Evolutionary conservation across 2,797 vertebrate species (phyloP).

Genomic region (Pangasius krempfi): DNA sequence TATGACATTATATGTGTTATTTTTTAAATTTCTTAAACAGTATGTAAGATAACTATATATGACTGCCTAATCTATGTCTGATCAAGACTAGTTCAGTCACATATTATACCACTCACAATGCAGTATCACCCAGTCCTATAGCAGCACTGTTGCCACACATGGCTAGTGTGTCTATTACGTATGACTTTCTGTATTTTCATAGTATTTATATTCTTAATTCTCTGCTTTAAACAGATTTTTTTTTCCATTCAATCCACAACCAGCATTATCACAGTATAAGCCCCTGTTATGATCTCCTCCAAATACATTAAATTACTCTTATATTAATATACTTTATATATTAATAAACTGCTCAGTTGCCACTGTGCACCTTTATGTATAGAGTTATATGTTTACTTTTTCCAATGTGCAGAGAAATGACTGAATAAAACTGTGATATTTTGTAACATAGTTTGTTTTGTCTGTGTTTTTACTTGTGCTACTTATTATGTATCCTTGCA

Average conservation of each 20-base stretch:
- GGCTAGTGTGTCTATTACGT: not conserved
- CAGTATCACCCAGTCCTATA: not conserved
- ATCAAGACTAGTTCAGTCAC: not conserved
- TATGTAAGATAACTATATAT: not conserved
- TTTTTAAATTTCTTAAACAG: no score
- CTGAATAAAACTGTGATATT: not conserved
- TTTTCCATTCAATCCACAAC: slow-evolving; percentile 29
- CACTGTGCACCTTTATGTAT: slow-evolving; percentile 26
- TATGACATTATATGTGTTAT: not conserved
- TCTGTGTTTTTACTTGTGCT: not conserved
- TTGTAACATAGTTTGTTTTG: not conserved
- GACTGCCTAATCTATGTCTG: not conserved
- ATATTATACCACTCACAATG: not conserved
- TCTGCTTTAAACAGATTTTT: slow-evolving; percentile 47
- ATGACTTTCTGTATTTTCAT: not conserved
- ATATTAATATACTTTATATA: no score
- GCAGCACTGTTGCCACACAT: not conserved
- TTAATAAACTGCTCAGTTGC: not conserved
- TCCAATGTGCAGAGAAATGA: not conserved
- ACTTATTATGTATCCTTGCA: not conserved
- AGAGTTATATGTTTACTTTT: not conserved
- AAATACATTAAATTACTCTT: slow-evolving; percentile 45
- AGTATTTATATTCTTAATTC: slow-evolving; percentile 8
- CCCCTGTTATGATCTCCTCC: slow-evolving; percentile 35
- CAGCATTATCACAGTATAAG: slow-evolving; percentile 44